A percentile compares a stretch with the other conserved stretches of the same genome.
phyloP scores from a whole-genome alignment of 2,888 invertebrate species.

The Mesochorus sp. region DNA sequence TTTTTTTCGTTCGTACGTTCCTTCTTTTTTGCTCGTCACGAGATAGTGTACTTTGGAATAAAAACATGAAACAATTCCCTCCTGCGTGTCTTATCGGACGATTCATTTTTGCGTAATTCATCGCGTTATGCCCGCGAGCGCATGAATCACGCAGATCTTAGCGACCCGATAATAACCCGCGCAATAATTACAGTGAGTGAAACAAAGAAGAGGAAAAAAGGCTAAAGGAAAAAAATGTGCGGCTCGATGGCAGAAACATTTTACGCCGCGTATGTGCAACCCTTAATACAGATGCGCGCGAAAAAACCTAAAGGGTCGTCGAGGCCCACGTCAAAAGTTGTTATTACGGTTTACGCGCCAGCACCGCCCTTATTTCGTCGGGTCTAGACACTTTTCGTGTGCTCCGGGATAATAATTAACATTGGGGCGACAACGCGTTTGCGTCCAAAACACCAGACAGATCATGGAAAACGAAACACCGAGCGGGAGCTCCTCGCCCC shows the following conservation, averaged over 20 bases:
- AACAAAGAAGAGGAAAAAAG: constrained; percentile 38
- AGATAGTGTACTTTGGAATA: constrained; percentile 1
- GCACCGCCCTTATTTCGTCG: constrained; percentile 47
- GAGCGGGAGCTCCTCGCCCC: too few species aligned
- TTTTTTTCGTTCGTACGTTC: too few species aligned
- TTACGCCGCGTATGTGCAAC: not conserved
- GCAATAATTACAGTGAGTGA: constrained; percentile 69
- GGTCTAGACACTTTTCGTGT: constrained; percentile 69
- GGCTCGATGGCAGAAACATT: not conserved
- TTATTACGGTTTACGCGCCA: constrained; percentile 52
- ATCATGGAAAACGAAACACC: too few species aligned
- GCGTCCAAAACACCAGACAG: too few species aligned
- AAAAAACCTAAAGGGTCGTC: not conserved
- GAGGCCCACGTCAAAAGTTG: constrained; percentile 51
- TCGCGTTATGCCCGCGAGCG: constrained; percentile 33
- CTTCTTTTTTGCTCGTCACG: too few species aligned
- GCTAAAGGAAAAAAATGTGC: not conserved
- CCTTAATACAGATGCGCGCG: not conserved
- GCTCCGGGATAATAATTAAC: constrained; percentile 61
- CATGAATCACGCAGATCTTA: constrained; percentile 64
- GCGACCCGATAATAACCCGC: constrained; percentile 66
- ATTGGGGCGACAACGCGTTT: constrained; percentile 60
- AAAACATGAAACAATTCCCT: not conserved
- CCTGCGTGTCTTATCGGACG: constrained; percentile 49
- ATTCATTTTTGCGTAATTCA: constrained; percentile 40